Conservation (phyloP, 2,113 vertebrate genomes). For the Thamnophis sirtalis region DNA sequence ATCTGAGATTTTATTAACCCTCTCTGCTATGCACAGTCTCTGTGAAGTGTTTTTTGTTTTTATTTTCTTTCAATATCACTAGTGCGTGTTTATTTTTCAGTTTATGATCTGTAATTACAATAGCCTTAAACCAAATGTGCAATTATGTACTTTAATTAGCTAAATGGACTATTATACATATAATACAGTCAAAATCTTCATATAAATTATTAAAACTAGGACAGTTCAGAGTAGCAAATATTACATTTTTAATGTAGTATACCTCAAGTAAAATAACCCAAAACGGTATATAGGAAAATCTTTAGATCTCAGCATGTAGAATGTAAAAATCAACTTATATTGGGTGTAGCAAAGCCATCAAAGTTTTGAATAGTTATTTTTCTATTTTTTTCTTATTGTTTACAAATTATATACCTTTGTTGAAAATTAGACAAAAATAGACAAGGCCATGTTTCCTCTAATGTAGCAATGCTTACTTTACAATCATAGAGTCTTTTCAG, state of each 20-base stretch:
- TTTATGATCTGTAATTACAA: conserved; percentile 14
- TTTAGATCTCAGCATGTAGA: not conserved
- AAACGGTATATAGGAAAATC: not conserved
- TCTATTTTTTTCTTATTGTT: conserved; percentile 6
- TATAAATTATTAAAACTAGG: conserved; percentile 23
- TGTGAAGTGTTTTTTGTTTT: not conserved
- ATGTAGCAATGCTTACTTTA: not conserved
- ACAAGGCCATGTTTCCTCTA: not conserved
- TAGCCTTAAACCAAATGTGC: conserved; percentile 22
- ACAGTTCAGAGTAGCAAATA: conserved; percentile 32
- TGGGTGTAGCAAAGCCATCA: not conserved
- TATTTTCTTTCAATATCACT: conserved; percentile 25
- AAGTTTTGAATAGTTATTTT: not conserved
- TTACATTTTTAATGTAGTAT: not conserved
- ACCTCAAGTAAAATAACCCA: not conserved
- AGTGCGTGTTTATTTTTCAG: not conserved
- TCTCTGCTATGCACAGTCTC: not conserved
- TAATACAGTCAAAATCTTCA: conserved; percentile 32
- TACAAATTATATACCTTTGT: not conserved
- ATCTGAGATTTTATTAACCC: not conserved
- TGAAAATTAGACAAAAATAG: not conserved
- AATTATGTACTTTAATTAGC: conserved; percentile 11
- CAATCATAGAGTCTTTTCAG: not conserved
- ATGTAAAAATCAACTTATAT: not conserved
- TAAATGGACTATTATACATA: conserved; percentile 22